Percentiles rank a stretch among this genome's conserved stretches.
Conservation (phyloP, 2,888 invertebrate genomes). For the Cryptosula pallasiana region DNA sequence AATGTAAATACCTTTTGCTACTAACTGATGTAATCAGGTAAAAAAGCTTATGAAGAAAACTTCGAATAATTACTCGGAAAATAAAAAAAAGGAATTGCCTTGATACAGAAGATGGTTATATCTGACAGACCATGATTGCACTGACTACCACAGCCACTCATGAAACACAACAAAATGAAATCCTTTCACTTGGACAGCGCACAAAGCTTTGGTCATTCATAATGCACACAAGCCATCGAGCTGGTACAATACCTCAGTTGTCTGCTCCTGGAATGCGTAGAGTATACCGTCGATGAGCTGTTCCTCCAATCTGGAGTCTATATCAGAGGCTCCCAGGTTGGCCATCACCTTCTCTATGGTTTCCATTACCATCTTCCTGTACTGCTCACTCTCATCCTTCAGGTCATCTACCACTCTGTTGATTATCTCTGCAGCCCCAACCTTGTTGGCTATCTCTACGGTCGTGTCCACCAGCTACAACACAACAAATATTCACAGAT, state of each 20-base stretch:
- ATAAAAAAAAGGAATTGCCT: no score
- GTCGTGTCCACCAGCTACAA: conserved; percentile 93
- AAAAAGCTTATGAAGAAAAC: no score
- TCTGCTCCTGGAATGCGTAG: conserved; percentile 99
- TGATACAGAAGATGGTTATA: no score
- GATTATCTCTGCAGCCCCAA: conserved; percentile 98
- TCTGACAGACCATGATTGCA: no score
- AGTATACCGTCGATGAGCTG: conserved; percentile 98
- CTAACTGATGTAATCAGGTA: not conserved
- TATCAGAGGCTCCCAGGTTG: conserved; percentile 93
- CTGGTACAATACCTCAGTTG: conserved; percentile 71
- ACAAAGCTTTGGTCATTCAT: not conserved
- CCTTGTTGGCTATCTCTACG: conserved; percentile 99
- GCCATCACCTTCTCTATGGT: conserved; percentile 98
- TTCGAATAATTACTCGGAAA: no score
- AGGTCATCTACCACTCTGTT: conserved; percentile 97
- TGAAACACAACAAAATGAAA: no score
- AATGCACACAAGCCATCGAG: not conserved
- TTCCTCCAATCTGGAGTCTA: conserved; percentile 95
- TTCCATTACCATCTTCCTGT: conserved; percentile 99
- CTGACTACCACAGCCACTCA: no score
- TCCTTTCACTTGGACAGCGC: not conserved
- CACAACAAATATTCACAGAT: conserved; percentile 32
- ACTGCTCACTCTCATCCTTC: conserved; percentile 99
- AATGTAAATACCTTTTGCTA: not conserved